Base-by-base conservation (phyloP, 2,888 invertebrate genomes). In the Ophion ellenae region DNA sequence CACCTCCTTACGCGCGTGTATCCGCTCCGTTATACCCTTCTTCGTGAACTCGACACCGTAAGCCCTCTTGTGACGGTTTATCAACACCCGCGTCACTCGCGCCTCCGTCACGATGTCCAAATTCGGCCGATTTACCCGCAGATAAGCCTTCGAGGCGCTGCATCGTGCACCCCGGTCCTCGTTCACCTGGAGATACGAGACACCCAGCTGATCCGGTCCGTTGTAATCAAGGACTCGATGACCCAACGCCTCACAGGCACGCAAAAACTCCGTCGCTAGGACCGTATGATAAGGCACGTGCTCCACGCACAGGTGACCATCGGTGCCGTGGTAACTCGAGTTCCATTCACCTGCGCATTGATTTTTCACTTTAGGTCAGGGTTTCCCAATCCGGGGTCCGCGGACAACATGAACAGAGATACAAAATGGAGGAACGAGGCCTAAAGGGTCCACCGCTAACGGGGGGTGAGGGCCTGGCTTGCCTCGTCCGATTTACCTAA, bases 1-100 rank as follows among this genome's bases (percentile, higher is more conserved):
- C 0, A 96, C 95, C 92, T 96, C 96, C 88, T 95, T 96, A 0
- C 92, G 95, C 4, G 97, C 97, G 4, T 93, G 91, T 0, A 95
- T 94, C 7, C 90, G 91, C 79, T 94, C 95, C 89, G 94, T 95
- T 89, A 92, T 94, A 28, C 95, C 95, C 87, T 96, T 95, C 92
- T 97, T 97, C 0, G 95, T 90, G 71, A 92, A 94, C 77, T 94
- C 90, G 0, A 94, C 92, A 0, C 94, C 94, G 66, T 91, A 90
- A 1, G 92, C 93, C 36, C 89, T 90, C 47, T 92, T 94, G 2
- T 91, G 87, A 36, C 91, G 79, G 80, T 94, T 89, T 1, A 93
- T 90, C 5, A 90, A 89, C 0, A 94, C 86, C 47, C 88, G 91
- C 7, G 91, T 91, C 0, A 92, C 94, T 47, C 87, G 90, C 1